phyloP scores from a whole-genome alignment of 2,113 vertebrate genomes.

The Microcebus lehilahytsara region DNA sequence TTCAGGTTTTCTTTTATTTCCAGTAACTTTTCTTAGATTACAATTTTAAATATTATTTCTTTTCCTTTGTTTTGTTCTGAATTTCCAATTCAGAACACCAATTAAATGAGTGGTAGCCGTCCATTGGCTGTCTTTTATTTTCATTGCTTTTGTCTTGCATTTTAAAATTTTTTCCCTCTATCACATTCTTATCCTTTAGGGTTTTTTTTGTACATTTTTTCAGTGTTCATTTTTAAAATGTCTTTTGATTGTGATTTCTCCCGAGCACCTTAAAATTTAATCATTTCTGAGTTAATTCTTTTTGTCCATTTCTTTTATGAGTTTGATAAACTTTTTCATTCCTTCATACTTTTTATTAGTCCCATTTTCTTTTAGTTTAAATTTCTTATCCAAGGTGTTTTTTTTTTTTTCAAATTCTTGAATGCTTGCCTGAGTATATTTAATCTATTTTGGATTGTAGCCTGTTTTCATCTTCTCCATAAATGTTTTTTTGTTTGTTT shows the following conservation, averaged over 20 bases:
- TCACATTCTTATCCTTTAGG: not conserved
- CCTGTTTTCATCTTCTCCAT: not conserved
- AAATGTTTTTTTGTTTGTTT: not conserved
- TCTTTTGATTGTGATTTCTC: not conserved
- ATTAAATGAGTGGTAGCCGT: fast-evolving
- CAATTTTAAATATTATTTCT: not conserved
- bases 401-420: not conserved
- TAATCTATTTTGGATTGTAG: not conserved
- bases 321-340: not conserved
- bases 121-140: not conserved
- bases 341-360: not conserved
- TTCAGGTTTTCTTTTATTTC: not conserved
- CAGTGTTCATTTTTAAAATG: not conserved
- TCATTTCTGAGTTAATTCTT: not conserved
- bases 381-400: not conserved
- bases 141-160: not conserved
- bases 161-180: not conserved
- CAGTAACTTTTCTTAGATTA: not conserved
- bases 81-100: not conserved
- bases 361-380: not conserved
- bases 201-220: not conserved
- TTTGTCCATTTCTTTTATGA: not conserved
- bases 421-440: not conserved
- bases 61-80: not conserved
- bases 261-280: not conserved